Evolutionary conservation across 2,888 invertebrate genomes (phyloP), one percentile per base, ranked within the genome.

Genomic region (Agrilus biguttatus): DNA sequence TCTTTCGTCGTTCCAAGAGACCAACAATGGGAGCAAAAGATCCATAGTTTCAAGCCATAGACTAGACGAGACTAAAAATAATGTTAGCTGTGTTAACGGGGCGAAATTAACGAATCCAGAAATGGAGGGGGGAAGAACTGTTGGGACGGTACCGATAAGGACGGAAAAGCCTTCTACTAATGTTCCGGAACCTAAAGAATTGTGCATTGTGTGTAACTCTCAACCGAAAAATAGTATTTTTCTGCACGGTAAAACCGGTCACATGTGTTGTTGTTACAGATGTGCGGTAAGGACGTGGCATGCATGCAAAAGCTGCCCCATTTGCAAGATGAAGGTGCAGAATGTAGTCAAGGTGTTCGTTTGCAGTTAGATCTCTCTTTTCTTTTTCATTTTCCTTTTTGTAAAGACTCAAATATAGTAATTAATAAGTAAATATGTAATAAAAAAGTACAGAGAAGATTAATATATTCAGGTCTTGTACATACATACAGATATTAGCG

Each of bases 181-280:
- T 34, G 39, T 47, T 47, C 1, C 62, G 53, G 55, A 61, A 17
- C 63, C 65, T 39, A 58, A 65, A 46, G 56, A 64, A 38, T 46
- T 71, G 55, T 83, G 83, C 55, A 74, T 79, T 21, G 69, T 76
- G 14, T 83, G 82, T 54, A 69, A 72, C 21, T 60, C 65, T 1
- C 72, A 71, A 39, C 78, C 79, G 0, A 81, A 79, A 57, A 73
- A 81, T 42, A 78, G 78, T 1, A 75, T 77, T 33, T 82, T 82
- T 54, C 72, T 80, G 0, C 82, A 83, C 55, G 78, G 78, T 0
- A 67, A 72, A 37, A 73, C 74, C 43, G 75, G 75, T 1, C 82
- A 82, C 47, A 74, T 78, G 48, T 80, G 78, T 55, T 80, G 80
- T 49, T 83, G 83, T 54, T 83, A 82, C 52, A 72, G 70, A 42